phyloP scores from a whole-genome alignment of 2,888 invertebrate species.

The Thecocarcelia acutangulata region DNA sequence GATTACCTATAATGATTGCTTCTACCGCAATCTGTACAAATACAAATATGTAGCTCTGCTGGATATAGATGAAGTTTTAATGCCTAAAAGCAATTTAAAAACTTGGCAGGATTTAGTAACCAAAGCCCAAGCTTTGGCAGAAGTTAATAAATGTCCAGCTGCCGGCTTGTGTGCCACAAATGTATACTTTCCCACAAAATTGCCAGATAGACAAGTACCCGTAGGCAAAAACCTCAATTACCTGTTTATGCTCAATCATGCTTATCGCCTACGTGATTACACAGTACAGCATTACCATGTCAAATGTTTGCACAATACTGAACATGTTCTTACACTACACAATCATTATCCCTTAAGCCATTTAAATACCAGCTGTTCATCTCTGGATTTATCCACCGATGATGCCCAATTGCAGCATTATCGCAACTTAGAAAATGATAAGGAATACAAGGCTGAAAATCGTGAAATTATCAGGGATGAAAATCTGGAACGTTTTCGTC shows the following conservation, averaged over 20 bases:
- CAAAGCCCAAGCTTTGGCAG: background rate
- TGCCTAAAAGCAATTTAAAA: conserved; percentile 85
- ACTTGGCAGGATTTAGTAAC: conserved; percentile 37
- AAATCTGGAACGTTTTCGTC: conserved; percentile 22
- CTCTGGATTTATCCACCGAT: conserved; percentile 88
- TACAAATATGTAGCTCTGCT: conserved; percentile 92
- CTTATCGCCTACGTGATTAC: conserved; percentile 91
- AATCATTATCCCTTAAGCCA: conserved; percentile 92
- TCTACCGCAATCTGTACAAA: conserved; percentile 93
- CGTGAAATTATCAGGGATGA: conserved; percentile 8
- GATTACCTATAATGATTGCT: conserved; percentile 96
- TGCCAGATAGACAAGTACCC: background rate
- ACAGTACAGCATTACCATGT: conserved; percentile 94
- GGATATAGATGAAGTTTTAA: conserved; percentile 95
- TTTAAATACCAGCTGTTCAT: conserved; percentile 86
- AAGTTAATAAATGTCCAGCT: background rate
- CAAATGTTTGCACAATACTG: conserved; percentile 94
- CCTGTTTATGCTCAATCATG: conserved; percentile 95
- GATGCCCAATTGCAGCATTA: conserved; percentile 95
- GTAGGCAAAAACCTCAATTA: conserved; percentile 86
- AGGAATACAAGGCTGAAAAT: background rate
- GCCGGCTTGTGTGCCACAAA: conserved; percentile 17
- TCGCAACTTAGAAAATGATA: conserved; percentile 82
- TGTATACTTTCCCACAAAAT: conserved; percentile 27
- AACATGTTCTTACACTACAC: conserved; percentile 91